Conservation (phyloP, 1,140 invertebrate species). For the Eubasilissa regina region DNA sequence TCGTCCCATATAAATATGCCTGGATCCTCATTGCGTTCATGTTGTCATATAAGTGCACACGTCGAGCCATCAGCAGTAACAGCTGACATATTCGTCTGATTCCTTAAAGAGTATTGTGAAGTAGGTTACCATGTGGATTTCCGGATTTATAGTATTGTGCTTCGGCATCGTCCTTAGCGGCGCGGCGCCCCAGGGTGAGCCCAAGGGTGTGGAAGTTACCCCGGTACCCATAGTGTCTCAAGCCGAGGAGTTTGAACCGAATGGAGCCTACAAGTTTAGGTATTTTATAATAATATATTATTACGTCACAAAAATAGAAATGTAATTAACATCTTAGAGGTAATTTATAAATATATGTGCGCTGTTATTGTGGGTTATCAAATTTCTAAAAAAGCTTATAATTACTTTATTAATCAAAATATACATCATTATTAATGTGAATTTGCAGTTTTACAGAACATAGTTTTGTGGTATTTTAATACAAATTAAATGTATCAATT, state of each 20-base stretch:
- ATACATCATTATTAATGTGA: too few species aligned
- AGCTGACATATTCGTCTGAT: neutral
- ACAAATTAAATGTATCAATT: too few species aligned
- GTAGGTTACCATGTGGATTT: conserved; percentile 35
- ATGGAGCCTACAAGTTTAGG: conserved; percentile 73
- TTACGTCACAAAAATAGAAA: too few species aligned
- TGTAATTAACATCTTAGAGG: too few species aligned
- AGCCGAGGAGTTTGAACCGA: conserved; percentile 70
- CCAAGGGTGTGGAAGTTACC: conserved; percentile 63
- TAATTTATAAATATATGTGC: too few species aligned
- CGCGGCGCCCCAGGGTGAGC: conserved; percentile 59
- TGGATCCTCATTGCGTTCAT: conserved; percentile 44
- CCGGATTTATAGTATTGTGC: conserved; percentile 61
- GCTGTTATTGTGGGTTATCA: too few species aligned
- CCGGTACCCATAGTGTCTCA: conserved; percentile 72
- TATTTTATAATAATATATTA: conserved; percentile 43
- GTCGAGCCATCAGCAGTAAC: conserved; percentile 38
- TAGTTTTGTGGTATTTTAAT: too few species aligned
- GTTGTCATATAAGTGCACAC: conserved; percentile 48
- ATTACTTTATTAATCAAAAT: too few species aligned
- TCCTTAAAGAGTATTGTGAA: too few species aligned
- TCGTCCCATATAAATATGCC: conserved; percentile 70
- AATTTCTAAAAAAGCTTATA: too few species aligned
- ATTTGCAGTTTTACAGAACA: too few species aligned
- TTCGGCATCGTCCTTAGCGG: conserved; percentile 57